Evolutionary conservation across 2,888 invertebrate genomes (phyloP).

Genomic region (Auanema sp.): DNA sequence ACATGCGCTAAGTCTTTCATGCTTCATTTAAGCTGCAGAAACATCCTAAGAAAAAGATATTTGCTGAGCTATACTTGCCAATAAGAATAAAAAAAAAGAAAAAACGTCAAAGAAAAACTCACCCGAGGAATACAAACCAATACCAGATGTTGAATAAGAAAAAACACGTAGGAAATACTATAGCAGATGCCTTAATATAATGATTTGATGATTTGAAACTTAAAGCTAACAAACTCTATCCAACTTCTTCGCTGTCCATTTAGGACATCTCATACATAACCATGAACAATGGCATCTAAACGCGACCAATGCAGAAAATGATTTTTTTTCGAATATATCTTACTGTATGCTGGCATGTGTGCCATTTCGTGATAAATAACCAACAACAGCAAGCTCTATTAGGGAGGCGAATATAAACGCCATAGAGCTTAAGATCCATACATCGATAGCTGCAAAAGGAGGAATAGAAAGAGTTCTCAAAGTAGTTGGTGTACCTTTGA

Average conservation of each 20-base stretch:
- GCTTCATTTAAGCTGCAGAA: conserved; percentile 1
- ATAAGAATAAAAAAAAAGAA: conserved; percentile 4
- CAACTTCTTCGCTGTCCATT: conserved; percentile 61
- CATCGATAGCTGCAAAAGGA: conserved; percentile 57
- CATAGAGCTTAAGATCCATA: conserved; percentile 63
- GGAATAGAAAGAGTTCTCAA: background rate
- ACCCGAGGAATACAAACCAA: conserved; percentile 64
- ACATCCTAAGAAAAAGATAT: conserved; percentile 9
- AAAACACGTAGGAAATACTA: conserved; percentile 59
- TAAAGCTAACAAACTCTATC: conserved; percentile 43
- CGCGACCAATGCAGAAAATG: background rate
- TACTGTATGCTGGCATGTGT: conserved; percentile 41
- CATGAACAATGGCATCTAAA: conserved; percentile 60
- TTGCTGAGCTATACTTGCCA: conserved; percentile 4
- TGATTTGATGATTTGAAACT: background rate
- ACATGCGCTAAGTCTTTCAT: conserved; percentile 1
- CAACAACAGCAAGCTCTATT: conserved; percentile 62
- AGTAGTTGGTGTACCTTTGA: conserved; percentile 38
- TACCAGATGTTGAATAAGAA: conserved; percentile 63
- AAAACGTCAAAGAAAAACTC: conserved; percentile 15
- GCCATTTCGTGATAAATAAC: conserved; percentile 53
- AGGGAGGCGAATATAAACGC: conserved; percentile 63
- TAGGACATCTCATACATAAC: conserved; percentile 60
- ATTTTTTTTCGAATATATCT: conserved; percentile 14
- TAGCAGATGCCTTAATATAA: conserved; percentile 51